Percentiles rank a stretch among this genome's conserved stretches.
phyloP scores from a whole-genome alignment of 2,888 invertebrate species.

The Eristalis arbustorum region DNA sequence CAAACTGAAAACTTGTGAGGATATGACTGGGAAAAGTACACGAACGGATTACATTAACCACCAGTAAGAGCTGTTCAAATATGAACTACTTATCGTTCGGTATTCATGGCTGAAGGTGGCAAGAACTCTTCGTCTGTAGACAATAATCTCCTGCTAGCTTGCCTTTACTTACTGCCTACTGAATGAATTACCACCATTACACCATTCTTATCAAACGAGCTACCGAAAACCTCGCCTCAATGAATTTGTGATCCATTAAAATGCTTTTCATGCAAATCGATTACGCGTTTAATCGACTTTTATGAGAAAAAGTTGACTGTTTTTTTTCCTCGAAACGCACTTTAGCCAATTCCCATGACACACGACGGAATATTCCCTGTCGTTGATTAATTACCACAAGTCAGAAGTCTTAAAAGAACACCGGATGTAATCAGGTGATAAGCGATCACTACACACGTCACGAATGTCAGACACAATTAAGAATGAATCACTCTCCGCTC shows the following conservation, averaged over 20 bases:
- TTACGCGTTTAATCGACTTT: background rate
- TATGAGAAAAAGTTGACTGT: background rate
- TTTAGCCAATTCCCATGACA: background rate
- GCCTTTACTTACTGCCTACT: too few species aligned
- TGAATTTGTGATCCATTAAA: background rate
- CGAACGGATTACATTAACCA: too few species aligned
- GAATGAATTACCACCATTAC: too few species aligned
- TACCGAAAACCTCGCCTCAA: too few species aligned
- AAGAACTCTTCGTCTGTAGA: too few species aligned
- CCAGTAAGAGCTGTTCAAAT: too few species aligned
- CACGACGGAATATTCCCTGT: background rate
- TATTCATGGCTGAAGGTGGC: too few species aligned
- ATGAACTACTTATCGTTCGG: too few species aligned
- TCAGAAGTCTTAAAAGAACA: background rate
- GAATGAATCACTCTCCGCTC: background rate
- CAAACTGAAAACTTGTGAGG: too few species aligned
- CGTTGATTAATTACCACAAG: background rate
- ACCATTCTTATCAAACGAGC: too few species aligned
- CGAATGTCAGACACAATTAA: background rate
- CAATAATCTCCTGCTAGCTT: too few species aligned
- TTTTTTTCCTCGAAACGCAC: background rate
- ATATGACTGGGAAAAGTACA: too few species aligned
- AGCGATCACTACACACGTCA: background rate
- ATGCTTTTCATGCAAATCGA: background rate
- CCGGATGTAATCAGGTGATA: background rate